phyloP scores from a whole-genome alignment of 2,888 invertebrate species.

The Pseudococcus viburni region DNA sequence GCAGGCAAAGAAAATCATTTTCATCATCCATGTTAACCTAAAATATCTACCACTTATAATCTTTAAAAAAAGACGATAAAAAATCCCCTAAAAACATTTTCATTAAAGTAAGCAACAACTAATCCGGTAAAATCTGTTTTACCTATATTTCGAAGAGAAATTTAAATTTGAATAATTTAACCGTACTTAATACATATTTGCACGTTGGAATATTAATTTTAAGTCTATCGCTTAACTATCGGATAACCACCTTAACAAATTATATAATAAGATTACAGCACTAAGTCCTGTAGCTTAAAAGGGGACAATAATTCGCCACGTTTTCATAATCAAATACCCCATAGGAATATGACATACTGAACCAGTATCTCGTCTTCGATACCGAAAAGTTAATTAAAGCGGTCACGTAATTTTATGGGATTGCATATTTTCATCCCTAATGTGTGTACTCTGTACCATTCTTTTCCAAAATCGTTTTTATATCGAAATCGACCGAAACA shows the following conservation, averaged over 20 bases:
- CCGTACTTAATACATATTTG: conserved; percentile 42
- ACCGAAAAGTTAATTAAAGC: conserved; percentile 22
- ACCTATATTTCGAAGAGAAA: conserved; percentile 36
- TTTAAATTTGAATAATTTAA: conserved; percentile 41
- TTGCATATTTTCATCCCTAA: neutral
- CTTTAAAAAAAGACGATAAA: neutral
- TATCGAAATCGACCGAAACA: neutral
- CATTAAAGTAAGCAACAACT: conserved; percentile 4
- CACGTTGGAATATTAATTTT: conserved; percentile 44
- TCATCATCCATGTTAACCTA: too few relatives aligned
- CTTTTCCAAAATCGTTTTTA: neutral
- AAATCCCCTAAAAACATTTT: neutral
- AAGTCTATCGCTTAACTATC: conserved; percentile 55
- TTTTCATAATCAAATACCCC: conserved; percentile 36
- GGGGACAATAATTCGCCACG: conserved; percentile 53
- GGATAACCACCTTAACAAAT: conserved; percentile 57
- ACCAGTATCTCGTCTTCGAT: conserved; percentile 8
- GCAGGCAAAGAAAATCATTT: neutral
- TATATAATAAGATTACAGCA: conserved; percentile 46
- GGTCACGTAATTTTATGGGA: conserved; percentile 9
- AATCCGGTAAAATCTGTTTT: conserved; percentile 22
- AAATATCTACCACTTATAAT: too few relatives aligned
- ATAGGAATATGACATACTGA: conserved; percentile 14
- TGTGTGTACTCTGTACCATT: neutral
- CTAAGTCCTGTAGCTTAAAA: conserved; percentile 43